Percentiles rank a stretch among this genome's conserved stretches.
Evolutionary conservation across 2,113 vertebrate species (phyloP).

Genomic region (Syrrhaptes paradoxus): DNA sequence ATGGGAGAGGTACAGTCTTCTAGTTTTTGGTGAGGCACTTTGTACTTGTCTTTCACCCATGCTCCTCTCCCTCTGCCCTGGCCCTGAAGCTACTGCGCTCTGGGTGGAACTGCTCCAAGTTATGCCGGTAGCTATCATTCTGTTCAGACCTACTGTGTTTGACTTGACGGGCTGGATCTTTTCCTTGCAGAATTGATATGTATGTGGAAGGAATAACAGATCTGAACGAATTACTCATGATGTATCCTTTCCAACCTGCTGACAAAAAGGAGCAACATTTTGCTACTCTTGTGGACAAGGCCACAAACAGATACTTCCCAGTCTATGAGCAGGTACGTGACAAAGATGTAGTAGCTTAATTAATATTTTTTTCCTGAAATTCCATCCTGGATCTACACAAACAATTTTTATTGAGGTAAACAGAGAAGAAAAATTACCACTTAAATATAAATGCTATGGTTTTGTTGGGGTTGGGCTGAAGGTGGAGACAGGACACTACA

Average conservation of each 20-base stretch:
- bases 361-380: not conserved
- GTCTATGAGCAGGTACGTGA: slow-evolving; percentile 83
- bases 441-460: not conserved
- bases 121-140: not conserved
- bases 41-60: not conserved
- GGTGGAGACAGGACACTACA: not conserved
- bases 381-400: not conserved
- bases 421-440: not conserved
- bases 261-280: slow-evolving; percentile 62
- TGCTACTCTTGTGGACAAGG: slow-evolving; percentile 68
- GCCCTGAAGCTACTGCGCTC: not conserved
- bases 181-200: slow-evolving; percentile 83
- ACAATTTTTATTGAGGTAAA: not conserved
- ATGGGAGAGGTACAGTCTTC: not conserved
- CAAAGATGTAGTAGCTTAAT: not conserved
- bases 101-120: not conserved
- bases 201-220: slow-evolving; percentile 79
- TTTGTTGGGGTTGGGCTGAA: not conserved
- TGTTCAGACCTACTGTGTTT: not conserved
- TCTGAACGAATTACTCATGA: slow-evolving; percentile 75
- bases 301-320: slow-evolving; percentile 79
- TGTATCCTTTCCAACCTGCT: not conserved
- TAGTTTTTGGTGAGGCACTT: not conserved
- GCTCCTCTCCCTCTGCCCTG: fast-evolving
- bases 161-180: not conserved